Evolutionary conservation across 1,140 invertebrate genomes (phyloP).

Genomic region (Achroia grisella): DNA sequence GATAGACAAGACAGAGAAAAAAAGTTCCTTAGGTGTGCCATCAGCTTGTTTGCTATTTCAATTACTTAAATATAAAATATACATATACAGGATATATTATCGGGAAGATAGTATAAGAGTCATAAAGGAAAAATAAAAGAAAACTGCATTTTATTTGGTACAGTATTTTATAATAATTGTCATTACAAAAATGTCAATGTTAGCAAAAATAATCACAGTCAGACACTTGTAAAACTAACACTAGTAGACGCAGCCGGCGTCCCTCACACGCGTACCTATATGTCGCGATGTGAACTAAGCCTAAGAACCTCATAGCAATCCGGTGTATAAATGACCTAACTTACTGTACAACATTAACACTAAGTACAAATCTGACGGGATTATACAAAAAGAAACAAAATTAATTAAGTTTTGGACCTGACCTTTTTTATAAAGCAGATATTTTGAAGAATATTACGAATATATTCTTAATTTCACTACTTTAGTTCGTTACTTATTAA

Average conservation of each 20-base stretch:
- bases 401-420: too few relatives aligned
- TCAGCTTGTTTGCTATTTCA: too few relatives aligned
- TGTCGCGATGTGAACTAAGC: neutral
- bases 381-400: neutral
- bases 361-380: conserved; percentile 19
- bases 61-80: too few relatives aligned
- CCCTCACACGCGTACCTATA: too few relatives aligned
- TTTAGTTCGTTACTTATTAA: too few relatives aligned
- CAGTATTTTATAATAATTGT: conserved; percentile 65
- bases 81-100: too few relatives aligned
- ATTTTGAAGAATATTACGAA: too few relatives aligned
- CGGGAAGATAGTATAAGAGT: too few relatives aligned
- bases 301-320: conserved; percentile 1
- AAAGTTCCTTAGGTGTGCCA: too few relatives aligned
- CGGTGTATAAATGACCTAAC: conserved; percentile 2
- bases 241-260: neutral
- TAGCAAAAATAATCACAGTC: conserved; percentile 72
- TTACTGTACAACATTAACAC: conserved; percentile 36
- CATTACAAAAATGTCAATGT: conserved; percentile 71
- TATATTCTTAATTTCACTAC: too few relatives aligned
- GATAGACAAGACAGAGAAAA: too few relatives aligned
- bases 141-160: conserved; percentile 51
- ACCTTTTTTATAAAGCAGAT: too few relatives aligned
- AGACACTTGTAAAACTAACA: conserved; percentile 43
- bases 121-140: conserved; percentile 13